Percentiles rank a stretch among this genome's conserved stretches.
Evolutionary conservation across 64 coral and sea anemone species (phyloP).

Genomic region (Orbicella faveolata): DNA sequence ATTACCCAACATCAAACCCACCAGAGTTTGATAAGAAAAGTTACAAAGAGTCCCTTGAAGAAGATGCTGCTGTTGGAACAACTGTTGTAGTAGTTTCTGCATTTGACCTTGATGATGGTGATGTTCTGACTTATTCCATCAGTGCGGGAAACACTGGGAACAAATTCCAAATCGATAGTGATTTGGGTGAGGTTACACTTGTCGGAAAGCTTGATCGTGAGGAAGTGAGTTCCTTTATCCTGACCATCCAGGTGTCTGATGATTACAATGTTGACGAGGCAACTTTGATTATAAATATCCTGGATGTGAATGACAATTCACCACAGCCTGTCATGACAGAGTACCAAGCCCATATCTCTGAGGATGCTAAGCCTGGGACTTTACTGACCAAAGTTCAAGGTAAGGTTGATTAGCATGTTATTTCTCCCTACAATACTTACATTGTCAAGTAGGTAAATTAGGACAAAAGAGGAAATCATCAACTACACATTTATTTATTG

Average conservation of each 20-base stretch:
- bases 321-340: conserved; percentile 69
- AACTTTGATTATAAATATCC: conserved; percentile 51
- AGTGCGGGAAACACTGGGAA: conserved; percentile 69
- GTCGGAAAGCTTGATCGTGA: conserved; percentile 66
- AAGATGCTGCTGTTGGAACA: conserved; percentile 52
- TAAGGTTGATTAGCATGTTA: background rate
- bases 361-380: conserved; percentile 47
- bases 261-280: conserved; percentile 49
- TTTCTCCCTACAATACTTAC: background rate
- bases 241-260: conserved; percentile 70
- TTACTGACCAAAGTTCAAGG: conserved; percentile 82
- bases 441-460: background rate
- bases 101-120: conserved; percentile 42
- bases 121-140: conserved; percentile 46
- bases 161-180: conserved; percentile 70
- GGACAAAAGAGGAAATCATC: background rate
- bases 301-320: conserved; percentile 85
- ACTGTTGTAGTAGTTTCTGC: conserved; percentile 39
- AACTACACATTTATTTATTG: no score
- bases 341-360: conserved; percentile 69
- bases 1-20: conserved; percentile 22
- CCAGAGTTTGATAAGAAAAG: conserved; percentile 24
- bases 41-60: conserved; percentile 21
- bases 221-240: conserved; percentile 41
- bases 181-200: conserved; percentile 44